Evolutionary conservation across 2,797 vertebrate genomes (phyloP).

Genomic region (Cygnus olor): DNA sequence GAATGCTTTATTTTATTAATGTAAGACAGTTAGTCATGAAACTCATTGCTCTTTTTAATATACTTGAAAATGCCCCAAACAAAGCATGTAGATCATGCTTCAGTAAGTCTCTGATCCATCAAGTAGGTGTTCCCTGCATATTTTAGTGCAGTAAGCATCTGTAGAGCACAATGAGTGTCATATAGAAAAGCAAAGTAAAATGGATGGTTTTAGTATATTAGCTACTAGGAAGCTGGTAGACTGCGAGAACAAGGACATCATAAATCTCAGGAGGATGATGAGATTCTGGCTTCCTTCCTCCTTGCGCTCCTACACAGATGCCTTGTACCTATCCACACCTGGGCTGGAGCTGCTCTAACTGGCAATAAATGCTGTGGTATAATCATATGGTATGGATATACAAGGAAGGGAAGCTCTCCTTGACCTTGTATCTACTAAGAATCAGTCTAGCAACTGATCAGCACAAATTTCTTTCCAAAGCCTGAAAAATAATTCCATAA

Average conservation of each 20-base stretch:
- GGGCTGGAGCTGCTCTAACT: not conserved
- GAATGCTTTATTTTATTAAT: not conserved
- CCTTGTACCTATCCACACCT: not conserved
- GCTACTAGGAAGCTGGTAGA: not conserved
- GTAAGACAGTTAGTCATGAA: not conserved
- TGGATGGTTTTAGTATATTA: not conserved
- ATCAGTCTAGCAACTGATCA: not conserved
- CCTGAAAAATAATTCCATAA: not conserved
- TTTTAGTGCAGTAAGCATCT: not conserved
- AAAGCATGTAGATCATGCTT: not conserved
- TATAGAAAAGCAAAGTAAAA: not conserved
- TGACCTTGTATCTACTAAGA: not conserved
- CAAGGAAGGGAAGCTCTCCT: not conserved
- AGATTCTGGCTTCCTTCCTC: not conserved
- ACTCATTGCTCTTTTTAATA: not conserved
- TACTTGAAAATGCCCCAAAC: not conserved
- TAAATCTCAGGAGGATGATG: not conserved
- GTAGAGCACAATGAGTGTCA: not conserved
- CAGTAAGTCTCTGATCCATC: not conserved
- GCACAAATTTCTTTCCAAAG: not conserved
- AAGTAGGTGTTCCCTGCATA: fast-evolving
- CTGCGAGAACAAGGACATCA: fast-evolving
- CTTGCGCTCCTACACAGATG: not conserved
- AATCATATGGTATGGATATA: not conserved
- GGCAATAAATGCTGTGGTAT: not conserved